phyloP scores from a whole-genome alignment of 2,797 vertebrate genomes.

The Epinephelus malabaricus region DNA sequence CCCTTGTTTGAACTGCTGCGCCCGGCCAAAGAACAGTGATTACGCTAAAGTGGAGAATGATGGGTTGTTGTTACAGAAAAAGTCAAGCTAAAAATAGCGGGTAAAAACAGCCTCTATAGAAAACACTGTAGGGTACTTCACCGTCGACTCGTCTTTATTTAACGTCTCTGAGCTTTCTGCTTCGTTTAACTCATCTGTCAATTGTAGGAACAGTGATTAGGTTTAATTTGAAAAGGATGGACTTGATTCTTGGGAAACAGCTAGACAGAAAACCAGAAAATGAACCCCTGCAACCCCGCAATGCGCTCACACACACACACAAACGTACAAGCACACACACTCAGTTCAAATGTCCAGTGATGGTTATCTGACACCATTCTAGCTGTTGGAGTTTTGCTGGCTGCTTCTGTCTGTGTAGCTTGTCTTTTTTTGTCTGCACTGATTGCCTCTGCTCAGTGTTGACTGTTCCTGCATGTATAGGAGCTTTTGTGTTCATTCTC shows the following conservation, averaged over 20 bases:
- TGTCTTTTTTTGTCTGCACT: constrained; percentile 42
- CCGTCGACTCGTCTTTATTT: constrained; percentile 4
- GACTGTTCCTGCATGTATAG: constrained; percentile 26
- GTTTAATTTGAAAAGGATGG: constrained; percentile 55
- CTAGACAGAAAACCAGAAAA: constrained; percentile 42
- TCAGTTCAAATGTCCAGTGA: constrained; percentile 43
- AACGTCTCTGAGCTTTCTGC: constrained; percentile 27
- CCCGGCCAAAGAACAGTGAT: constrained; percentile 52
- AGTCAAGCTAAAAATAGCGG: constrained; percentile 56
- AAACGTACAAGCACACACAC: neutral
- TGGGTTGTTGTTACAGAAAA: constrained; percentile 48
- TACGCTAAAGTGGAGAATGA: constrained; percentile 64
- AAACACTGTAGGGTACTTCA: constrained; percentile 27
- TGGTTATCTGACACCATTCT: constrained; percentile 59
- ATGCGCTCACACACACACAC: neutral
- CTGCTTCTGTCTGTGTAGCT: constrained; percentile 52
- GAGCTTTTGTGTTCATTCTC: constrained; percentile 41
- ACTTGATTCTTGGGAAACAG: constrained; percentile 25
- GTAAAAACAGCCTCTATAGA: constrained; percentile 32
- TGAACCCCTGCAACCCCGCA: neutral
- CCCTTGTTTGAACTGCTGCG: constrained; percentile 35
- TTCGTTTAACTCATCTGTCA: constrained; percentile 43
- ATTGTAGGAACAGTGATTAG: constrained; percentile 45
- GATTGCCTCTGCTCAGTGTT: constrained; percentile 36
- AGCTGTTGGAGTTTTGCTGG: constrained; percentile 53